These are phyloP conservation scores for Drosophila trapezifrons DNA, from an alignment of 1,140 invertebrate genomes.

Conservation along the genomic window DNA sequence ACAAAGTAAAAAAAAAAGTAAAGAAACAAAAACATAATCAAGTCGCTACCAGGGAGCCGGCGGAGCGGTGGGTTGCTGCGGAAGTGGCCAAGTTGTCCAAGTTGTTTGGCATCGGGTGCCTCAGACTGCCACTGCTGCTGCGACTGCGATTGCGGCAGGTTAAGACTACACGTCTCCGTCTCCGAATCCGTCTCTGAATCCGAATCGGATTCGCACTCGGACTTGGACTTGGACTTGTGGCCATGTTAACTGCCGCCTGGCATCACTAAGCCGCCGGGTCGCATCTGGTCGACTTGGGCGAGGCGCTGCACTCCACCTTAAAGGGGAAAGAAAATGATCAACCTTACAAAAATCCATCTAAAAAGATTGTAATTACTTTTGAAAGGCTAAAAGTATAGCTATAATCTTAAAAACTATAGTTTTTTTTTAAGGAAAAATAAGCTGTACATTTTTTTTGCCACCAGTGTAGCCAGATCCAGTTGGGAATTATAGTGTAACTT, in stretches of 20 bases:
- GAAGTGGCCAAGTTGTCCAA: conserved; percentile 25
- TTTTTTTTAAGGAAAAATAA: too few relatives aligned
- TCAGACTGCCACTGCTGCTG: background rate
- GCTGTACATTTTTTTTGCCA: too few relatives aligned
- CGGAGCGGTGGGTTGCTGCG: conserved; percentile 9
- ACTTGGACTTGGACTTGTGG: conserved; percentile 32
- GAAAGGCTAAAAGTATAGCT: too few relatives aligned
- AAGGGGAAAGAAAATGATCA: too few relatives aligned
- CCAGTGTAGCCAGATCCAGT: too few relatives aligned
- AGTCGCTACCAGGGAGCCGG: conserved; percentile 44
- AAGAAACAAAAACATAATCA: conserved; percentile 80
- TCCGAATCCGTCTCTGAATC: background rate
- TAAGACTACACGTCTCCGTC: conserved; percentile 3
- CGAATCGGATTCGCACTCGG: conserved; percentile 20
- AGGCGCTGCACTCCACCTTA: conserved; percentile 4
- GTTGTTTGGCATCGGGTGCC: conserved; percentile 5
- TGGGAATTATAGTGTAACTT: too few relatives aligned
- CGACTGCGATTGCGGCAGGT: conserved; percentile 40
- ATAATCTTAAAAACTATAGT: too few relatives aligned
- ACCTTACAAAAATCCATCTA: too few relatives aligned
- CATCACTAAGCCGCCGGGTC: background rate
- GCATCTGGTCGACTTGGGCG: background rate
- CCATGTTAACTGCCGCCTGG: conserved; percentile 36
- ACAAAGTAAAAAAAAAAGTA: conserved; percentile 59
- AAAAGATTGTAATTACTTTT: too few relatives aligned